Evolutionary conservation across 2,797 vertebrate genomes (phyloP).

Genomic region (Phataginus tetradactyla): DNA sequence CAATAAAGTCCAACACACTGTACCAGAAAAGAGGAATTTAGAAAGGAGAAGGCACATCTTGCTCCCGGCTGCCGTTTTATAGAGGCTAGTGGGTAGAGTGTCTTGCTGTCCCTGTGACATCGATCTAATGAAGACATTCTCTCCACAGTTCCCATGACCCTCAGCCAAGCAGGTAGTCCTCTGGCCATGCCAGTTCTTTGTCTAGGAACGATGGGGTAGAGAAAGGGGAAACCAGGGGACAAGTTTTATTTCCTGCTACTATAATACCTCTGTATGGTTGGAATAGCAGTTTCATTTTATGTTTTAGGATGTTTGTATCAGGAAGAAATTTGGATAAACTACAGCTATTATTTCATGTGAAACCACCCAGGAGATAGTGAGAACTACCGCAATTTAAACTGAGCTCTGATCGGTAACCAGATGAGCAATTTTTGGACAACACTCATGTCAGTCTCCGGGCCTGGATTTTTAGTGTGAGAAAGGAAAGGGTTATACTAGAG

Average conservation of each 20-base stretch:
- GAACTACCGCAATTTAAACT: neutral
- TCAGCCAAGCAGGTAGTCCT: neutral
- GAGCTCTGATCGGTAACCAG: neutral
- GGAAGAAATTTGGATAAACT: neutral
- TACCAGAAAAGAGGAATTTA: constrained; percentile 7
- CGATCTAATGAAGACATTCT: neutral
- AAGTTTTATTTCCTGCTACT: neutral
- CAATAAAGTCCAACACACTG: neutral
- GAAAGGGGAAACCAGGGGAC: neutral
- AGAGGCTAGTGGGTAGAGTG: neutral
- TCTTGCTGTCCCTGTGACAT: neutral
- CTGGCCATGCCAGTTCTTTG: neutral
- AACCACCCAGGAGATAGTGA: constrained; percentile 21
- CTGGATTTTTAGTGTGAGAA: constrained; percentile 51
- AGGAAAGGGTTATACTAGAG: constrained; percentile 8
- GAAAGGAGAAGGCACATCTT: neutral
- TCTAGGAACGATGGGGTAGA: neutral
- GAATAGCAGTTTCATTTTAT: neutral
- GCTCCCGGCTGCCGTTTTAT: neutral
- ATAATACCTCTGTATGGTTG: neutral
- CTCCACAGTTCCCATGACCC: neutral
- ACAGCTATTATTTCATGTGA: neutral
- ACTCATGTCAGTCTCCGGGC: neutral
- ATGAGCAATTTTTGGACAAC: constrained; percentile 20
- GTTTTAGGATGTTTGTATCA: neutral